These are phyloP conservation scores for Paratrypauchen microcephalus DNA, from an alignment of 2,797 vertebrate species.

Conservation along the genomic window DNA sequence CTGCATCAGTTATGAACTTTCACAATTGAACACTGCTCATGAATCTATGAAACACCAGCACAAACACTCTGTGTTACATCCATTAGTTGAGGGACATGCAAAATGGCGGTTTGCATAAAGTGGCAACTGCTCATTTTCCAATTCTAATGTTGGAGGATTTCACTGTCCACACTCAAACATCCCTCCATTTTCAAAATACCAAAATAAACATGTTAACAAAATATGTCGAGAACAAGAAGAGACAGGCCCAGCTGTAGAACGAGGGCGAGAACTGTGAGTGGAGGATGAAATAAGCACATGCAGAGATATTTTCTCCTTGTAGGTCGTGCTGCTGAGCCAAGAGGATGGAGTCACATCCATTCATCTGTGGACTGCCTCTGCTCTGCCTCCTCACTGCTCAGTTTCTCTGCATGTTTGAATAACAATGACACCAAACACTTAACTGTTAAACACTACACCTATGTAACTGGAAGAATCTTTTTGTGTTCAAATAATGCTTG, in stretches of 20 bases:
- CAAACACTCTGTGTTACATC: neutral
- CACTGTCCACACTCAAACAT: neutral
- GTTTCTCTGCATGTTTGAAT: neutral
- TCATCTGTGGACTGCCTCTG: conserved; percentile 26
- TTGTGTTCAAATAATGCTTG: neutral
- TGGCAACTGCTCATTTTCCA: too few species aligned
- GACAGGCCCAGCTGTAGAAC: too few species aligned
- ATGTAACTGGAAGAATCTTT: neutral
- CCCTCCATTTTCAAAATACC: too few species aligned
- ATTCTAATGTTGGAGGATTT: neutral
- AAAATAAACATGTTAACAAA: neutral
- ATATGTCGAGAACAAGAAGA: neutral
- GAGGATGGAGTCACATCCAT: conserved; percentile 26
- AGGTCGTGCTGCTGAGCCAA: conserved; percentile 18
- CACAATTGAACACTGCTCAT: conserved; percentile 45
- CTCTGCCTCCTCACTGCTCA: conserved; percentile 9
- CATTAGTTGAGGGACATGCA: conserved; percentile 3
- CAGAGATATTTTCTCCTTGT: conserved; percentile 29
- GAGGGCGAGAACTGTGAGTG: neutral
- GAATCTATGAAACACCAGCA: conserved; percentile 41
- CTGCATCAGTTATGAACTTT: conserved; percentile 48
- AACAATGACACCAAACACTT: neutral
- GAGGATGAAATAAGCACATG: conserved; percentile 35
- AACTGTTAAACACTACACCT: neutral
- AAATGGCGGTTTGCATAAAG: neutral